These are phyloP conservation scores for Drosophila lacertosa DNA, from an alignment of 1,140 invertebrate species.

Conservation along the genomic window DNA sequence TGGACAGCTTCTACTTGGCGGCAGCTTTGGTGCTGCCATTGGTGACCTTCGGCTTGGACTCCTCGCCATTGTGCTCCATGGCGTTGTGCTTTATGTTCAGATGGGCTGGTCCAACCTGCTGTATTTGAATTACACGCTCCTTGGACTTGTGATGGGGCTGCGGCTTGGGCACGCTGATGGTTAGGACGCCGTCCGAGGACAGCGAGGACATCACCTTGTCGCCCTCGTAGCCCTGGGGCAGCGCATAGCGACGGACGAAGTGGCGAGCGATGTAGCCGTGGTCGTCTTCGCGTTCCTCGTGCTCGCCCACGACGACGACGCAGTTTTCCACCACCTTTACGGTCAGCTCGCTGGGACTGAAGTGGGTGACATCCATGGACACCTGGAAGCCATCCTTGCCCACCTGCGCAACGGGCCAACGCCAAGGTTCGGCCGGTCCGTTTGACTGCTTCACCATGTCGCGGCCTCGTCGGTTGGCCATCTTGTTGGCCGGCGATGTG, in stretches of 20 bases:
- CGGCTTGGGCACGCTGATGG: constrained; percentile 87
- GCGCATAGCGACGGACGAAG: constrained; percentile 88
- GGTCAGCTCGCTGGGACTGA: constrained; percentile 89
- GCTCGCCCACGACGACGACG: constrained; percentile 88
- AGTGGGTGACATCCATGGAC: constrained; percentile 88
- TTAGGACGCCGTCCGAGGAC: constrained; percentile 90
- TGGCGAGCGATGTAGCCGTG: constrained; percentile 86
- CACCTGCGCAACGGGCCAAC: constrained; percentile 5
- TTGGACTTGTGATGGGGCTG: constrained; percentile 58
- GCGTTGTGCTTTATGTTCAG: constrained; percentile 9
- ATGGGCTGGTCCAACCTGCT: constrained; percentile 18
- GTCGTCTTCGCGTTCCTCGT: constrained; percentile 88
- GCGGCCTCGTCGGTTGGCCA: constrained; percentile 45
- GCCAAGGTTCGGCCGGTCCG: neutral
- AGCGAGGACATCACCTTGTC: constrained; percentile 87
- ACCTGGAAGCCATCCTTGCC: constrained; percentile 82
- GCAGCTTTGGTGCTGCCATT: neutral
- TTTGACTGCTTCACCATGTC: constrained; percentile 16
- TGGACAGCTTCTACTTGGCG: neutral
- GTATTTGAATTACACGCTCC: constrained; percentile 37
- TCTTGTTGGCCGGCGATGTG: constrained; percentile 49
- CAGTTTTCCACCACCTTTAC: constrained; percentile 89
- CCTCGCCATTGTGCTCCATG: neutral
- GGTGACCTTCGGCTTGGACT: constrained; percentile 2
- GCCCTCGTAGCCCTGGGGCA: constrained; percentile 88